phyloP scores from a whole-genome alignment of 2,797 vertebrate species.

The Vipera ursinii region DNA sequence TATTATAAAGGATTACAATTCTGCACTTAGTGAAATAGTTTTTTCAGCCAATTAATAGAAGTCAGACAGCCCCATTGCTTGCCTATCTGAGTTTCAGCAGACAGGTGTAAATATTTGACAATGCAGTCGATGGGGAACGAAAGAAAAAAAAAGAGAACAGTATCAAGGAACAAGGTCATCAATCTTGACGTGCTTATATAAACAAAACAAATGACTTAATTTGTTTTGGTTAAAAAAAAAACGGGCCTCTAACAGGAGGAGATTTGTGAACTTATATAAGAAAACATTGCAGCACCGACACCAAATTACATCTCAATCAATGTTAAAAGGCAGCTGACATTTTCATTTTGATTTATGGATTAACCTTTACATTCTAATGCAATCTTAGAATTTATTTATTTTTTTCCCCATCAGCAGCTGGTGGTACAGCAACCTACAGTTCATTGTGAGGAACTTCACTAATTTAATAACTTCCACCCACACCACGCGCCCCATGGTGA shows the following conservation, averaged over 20 bases:
- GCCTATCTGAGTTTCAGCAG: conserved; percentile 18
- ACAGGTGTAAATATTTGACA: conserved; percentile 33
- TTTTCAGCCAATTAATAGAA: conserved; percentile 26
- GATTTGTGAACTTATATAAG: conserved; percentile 60
- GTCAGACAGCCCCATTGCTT: neutral
- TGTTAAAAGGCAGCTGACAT: conserved; percentile 73
- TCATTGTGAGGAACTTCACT: conserved; percentile 58
- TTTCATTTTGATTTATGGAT: conserved; percentile 76
- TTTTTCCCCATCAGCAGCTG: conserved; percentile 49
- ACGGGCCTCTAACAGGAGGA: conserved; percentile 41
- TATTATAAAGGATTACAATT: neutral
- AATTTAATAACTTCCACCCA: conserved; percentile 67
- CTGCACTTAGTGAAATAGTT: neutral
- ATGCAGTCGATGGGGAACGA: neutral
- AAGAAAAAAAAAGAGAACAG: neutral
- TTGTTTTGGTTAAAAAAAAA: conserved; percentile 57
- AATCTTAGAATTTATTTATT: conserved; percentile 62
- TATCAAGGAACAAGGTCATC: conserved; percentile 35
- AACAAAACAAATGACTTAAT: conserved; percentile 60
- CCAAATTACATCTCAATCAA: conserved; percentile 74
- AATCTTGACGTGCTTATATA: conserved; percentile 45
- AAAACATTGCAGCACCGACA: conserved; percentile 50
- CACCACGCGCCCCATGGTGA: conserved; percentile 40
- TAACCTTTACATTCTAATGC: conserved; percentile 72
- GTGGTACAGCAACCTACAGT: conserved; percentile 60